Evolutionary conservation across 2,797 vertebrate genomes (phyloP).

Genomic region (Lemur catta): DNA sequence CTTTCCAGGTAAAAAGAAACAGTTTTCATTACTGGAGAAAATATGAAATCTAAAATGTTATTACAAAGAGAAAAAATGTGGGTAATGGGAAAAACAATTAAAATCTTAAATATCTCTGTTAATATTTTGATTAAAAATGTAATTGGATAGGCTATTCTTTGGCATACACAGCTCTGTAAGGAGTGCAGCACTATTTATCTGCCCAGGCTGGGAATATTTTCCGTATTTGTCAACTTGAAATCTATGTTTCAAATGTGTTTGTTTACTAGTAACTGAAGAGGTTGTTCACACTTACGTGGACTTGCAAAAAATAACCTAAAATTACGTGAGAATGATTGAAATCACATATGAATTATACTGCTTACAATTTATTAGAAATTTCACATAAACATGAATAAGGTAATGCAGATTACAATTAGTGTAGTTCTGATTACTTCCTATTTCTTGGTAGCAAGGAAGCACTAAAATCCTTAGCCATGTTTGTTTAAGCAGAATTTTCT

Average conservation of each 20-base stretch:
- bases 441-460: neutral
- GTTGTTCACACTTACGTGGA: neutral
- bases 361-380: neutral
- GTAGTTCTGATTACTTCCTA: neutral
- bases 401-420: neutral
- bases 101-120: neutral
- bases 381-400: neutral
- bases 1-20: neutral
- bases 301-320: neutral
- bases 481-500: neutral
- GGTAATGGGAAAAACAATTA: neutral
- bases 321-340: neutral
- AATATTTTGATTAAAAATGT: neutral
- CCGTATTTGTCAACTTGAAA: neutral
- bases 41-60: neutral
- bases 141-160: neutral
- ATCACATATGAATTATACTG: neutral
- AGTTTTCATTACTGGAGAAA: constrained; percentile 5
- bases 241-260: neutral
- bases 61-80: neutral
- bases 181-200: neutral
- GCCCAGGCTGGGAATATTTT: neutral
- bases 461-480: neutral
- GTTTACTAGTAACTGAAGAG: neutral
- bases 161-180: neutral